Conservation (phyloP, 2,888 invertebrate species). For the Aphrophora alni region DNA sequence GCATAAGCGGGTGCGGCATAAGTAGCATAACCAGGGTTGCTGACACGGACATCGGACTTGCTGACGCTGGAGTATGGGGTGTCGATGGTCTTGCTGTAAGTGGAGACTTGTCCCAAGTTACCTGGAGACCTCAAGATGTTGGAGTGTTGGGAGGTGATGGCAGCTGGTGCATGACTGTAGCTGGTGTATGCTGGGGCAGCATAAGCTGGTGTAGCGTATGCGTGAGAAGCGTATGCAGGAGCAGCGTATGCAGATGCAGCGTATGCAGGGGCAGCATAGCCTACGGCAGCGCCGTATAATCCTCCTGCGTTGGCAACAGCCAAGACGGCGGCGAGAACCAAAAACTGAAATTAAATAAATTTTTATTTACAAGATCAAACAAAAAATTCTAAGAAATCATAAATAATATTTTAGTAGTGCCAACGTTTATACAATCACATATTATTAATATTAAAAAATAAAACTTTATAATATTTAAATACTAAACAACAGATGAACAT, state of each 20-base stretch:
- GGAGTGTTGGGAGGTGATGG: constrained; percentile 63
- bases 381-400: too few relatives aligned
- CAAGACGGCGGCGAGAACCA: constrained; percentile 41
- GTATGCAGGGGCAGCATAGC: constrained; percentile 44
- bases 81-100: constrained; percentile 71
- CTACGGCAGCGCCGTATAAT: constrained; percentile 19
- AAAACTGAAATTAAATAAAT: constrained; percentile 23
- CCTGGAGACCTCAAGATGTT: constrained; percentile 68
- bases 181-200: constrained; percentile 45
- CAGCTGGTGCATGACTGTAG: constrained; percentile 42
- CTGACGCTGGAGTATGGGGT: constrained; percentile 70
- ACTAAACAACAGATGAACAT: too few relatives aligned
- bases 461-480: too few relatives aligned
- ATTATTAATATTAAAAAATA: too few relatives aligned
- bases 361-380: background rate
- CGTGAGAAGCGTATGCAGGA: constrained; percentile 45
- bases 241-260: constrained; percentile 42
- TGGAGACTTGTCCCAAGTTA: constrained; percentile 69
- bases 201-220: constrained; percentile 31
- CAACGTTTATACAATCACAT: too few relatives aligned
- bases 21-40: constrained; percentile 64
- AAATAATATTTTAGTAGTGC: too few relatives aligned
- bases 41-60: constrained; percentile 65
- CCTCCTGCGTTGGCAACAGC: constrained; percentile 38
- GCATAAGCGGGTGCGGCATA: constrained; percentile 59